Conservation (phyloP, 2,797 vertebrate species). For the Leucoraja ocellata region DNA sequence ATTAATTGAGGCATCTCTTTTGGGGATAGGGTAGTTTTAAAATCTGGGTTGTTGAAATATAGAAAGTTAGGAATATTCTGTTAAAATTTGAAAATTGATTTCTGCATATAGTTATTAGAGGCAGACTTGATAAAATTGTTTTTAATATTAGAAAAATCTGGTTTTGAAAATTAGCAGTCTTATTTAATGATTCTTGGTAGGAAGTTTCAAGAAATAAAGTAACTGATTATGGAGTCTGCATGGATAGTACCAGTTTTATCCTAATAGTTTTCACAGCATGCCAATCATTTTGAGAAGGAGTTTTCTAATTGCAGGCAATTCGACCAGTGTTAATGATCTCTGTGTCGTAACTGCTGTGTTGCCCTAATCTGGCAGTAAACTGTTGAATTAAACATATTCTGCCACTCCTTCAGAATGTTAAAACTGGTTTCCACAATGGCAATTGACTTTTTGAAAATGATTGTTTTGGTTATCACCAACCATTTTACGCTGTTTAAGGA, state of each 20-base stretch:
- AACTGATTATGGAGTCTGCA: no score
- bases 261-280: background rate
- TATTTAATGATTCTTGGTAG: background rate
- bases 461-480: conserved; percentile 37
- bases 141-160: background rate
- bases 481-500: conserved; percentile 44
- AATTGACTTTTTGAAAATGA: conserved; percentile 44
- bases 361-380: background rate
- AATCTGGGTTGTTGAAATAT: background rate
- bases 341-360: conserved; percentile 22
- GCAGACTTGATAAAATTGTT: conserved; percentile 9
- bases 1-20: conserved; percentile 10
- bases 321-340: background rate
- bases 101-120: background rate
- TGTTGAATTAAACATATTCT: conserved; percentile 17
- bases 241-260: background rate
- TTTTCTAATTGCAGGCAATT: background rate
- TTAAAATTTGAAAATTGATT: conserved; percentile 26
- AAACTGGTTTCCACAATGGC: conserved; percentile 39
- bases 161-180: background rate
- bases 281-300: conserved; percentile 30
- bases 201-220: background rate
- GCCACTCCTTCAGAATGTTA: background rate
- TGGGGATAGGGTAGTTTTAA: background rate
- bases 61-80: background rate